These are phyloP conservation scores for Zoroaster sp. DNA, from an alignment of 53 echinoderm and acorn worm species.

Conservation along the genomic window DNA sequence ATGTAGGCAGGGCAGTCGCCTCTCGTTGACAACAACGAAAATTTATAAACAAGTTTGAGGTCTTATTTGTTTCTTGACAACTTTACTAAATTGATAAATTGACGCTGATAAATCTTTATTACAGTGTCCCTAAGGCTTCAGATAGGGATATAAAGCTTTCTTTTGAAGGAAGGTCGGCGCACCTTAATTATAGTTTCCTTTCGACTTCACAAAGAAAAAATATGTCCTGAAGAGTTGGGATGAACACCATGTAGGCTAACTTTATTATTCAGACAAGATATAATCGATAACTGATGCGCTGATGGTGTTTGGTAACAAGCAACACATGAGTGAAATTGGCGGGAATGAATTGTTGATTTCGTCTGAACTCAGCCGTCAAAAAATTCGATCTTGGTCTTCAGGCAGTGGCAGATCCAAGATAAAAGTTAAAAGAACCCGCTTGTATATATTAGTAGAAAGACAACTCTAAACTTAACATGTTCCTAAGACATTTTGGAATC, in stretches of 20 bases:
- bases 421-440: not conserved
- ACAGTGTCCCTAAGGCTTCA: not conserved
- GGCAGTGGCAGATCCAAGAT: not conserved
- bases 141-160: not conserved
- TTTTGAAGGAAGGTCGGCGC: not conserved
- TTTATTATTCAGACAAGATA: not conserved
- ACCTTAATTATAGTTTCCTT: not conserved
- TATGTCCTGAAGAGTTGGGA: not conserved
- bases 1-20: too few species aligned
- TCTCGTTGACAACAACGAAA: not conserved
- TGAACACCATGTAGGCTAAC: not conserved
- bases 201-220: not conserved
- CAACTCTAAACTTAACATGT: not conserved
- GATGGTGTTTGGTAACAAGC: not conserved
- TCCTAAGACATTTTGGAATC: not conserved
- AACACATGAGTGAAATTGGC: not conserved
- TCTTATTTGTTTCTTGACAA: not conserved
- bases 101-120: not conserved
- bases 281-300: not conserved
- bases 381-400: not conserved
- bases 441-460: not conserved
- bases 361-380: not conserved
- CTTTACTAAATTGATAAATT: not conserved
- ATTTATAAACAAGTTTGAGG: not conserved
- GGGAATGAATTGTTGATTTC: not conserved